Evolutionary conservation across 2,113 vertebrate genomes (phyloP).

Genomic region (Nycticorax nycticorax): DNA sequence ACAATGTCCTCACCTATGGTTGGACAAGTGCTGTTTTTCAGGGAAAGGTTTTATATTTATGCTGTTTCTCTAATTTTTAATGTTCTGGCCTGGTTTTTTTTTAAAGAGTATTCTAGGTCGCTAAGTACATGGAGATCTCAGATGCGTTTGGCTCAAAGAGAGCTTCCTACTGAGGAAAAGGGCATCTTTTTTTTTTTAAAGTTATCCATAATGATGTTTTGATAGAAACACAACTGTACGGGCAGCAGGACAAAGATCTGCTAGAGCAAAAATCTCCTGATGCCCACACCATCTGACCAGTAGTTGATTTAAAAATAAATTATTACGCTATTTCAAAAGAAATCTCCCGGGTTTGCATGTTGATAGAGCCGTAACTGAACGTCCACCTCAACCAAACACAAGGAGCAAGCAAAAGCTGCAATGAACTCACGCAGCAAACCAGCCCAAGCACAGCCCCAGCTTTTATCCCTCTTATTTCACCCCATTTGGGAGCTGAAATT

Average conservation of each 20-base stretch:
- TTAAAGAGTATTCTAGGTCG: neutral
- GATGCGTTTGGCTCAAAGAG: neutral
- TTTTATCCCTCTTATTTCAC: neutral
- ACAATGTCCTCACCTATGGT: neutral
- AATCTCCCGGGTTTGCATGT: neutral
- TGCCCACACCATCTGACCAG: neutral
- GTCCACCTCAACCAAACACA: neutral
- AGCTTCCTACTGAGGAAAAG: neutral
- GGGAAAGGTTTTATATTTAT: slow-evolving; percentile 57
- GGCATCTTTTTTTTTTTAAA: neutral
- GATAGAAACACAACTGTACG: neutral
- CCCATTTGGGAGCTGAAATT: neutral
- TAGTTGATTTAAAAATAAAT: slow-evolving; percentile 39
- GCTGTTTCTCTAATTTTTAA: slow-evolving; percentile 1
- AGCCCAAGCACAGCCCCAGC: neutral
- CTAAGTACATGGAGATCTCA: neutral
- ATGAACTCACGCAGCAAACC: neutral
- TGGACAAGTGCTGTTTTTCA: neutral
- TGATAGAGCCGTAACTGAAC: neutral
- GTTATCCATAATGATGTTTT: neutral
- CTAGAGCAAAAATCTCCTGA: neutral
- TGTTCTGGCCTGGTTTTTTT: neutral
- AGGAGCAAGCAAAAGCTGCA: neutral
- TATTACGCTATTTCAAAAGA: neutral
- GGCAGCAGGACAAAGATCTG: neutral